Evolutionary conservation across 2,888 invertebrate genomes (phyloP), one percentile per base, ranked within the genome.

Genomic region (Leptopilina syphax): DNA sequence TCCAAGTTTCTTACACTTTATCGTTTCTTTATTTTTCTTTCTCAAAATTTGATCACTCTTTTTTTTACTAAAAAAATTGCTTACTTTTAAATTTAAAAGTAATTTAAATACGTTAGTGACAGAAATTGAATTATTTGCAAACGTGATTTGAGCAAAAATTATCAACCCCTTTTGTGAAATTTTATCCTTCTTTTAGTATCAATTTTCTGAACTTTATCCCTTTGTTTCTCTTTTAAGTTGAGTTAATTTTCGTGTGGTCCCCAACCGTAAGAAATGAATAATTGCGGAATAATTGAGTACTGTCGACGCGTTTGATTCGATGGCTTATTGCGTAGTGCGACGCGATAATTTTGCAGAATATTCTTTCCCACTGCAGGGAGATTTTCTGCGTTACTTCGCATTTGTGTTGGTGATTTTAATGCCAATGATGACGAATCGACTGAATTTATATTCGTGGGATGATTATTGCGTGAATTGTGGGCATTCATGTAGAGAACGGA

Each of bases 231-330:
- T 47, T 47, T 47, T 47, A 7, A 8, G 50, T 27, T 54, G 66
- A 24, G 79, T 87, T 91, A 91, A 87, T 91, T 92, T 60, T 93
- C 93, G n/a, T 92, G 86, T 1, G 93, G 93, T 8, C 93, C 93
- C 94, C 93, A 94, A 13, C 93, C 93, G 82, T 93, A 93, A 0
- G 93, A 93, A 76, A 93, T 92, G 85, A 93, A 93, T 24, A 94
- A 86, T 81, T 93, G 93, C 1, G 94, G 93, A 84, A 93, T 92
- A 76, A 92, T 92, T 10, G 92, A 92, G 83, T 92, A 92, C 77
- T 92, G 91, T 84, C 89, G 87, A 83, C 90, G 84, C 24, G 85
- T 84, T 70, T 86, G 89, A 8, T 82, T 81, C 1, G 86, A 7
- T 4, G 73, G 13, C 34, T 88, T 85, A 57, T 89, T 91, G 65